These are phyloP conservation scores for Saccostrea cuccullata DNA, from an alignment of 1,140 invertebrate species.

Conservation along the genomic window DNA sequence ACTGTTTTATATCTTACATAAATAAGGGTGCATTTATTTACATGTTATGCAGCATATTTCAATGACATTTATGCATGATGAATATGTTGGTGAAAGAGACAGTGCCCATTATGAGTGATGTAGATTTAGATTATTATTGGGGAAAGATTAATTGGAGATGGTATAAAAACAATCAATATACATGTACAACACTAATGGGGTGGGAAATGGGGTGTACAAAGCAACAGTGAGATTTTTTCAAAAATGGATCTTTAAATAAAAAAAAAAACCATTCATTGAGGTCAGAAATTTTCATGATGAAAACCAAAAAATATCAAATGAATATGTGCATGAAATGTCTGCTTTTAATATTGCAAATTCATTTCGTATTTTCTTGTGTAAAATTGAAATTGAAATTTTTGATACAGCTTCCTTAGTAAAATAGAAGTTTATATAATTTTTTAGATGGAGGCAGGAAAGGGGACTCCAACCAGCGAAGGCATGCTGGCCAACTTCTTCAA, in stretches of 20 bases:
- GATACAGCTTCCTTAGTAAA: not conserved
- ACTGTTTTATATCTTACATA: too few relatives aligned
- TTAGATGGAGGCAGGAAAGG: conserved; percentile 52
- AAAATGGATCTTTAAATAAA: not conserved
- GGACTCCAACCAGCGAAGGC: conserved; percentile 87
- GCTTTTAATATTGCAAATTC: not conserved
- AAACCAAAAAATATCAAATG: not conserved
- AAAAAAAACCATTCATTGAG: not conserved
- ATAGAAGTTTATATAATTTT: conserved; percentile 40
- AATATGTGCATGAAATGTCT: not conserved
- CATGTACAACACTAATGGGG: conserved; percentile 9
- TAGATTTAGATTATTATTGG: not conserved
- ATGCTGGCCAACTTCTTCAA: conserved; percentile 99
- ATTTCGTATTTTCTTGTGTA: not conserved
- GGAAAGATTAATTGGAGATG: not conserved
- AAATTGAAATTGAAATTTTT: not conserved
- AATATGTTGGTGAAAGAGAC: conserved; percentile 3
- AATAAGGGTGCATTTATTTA: not conserved
- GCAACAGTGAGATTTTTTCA: not conserved
- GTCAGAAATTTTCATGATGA: not conserved
- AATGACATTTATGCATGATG: conserved; percentile 2
- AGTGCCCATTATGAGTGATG: not conserved
- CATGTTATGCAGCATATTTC: not conserved
- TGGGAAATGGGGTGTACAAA: not conserved
- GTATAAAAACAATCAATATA: not conserved